Conservation (phyloP, 2,797 vertebrate species). For the Discoglossus pictus region DNA sequence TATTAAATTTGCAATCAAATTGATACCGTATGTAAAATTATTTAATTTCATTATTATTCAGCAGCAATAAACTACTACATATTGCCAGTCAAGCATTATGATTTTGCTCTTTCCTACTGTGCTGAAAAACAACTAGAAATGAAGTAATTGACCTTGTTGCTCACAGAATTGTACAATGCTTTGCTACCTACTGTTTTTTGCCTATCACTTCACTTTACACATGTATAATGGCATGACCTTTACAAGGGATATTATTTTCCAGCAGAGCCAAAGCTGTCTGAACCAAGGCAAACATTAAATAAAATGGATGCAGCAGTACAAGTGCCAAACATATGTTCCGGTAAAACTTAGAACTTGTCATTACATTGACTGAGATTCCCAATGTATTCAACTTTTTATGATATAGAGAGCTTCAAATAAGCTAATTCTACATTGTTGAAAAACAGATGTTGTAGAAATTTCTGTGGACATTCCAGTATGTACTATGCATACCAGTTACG, state of each 20-base stretch:
- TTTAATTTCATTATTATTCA: constrained; percentile 37
- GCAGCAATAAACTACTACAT: constrained; percentile 28
- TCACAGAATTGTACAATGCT: constrained; percentile 47
- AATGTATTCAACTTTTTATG: constrained; percentile 7
- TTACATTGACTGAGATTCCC: constrained; percentile 27
- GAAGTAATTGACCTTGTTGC: constrained; percentile 49
- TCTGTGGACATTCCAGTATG: too few species aligned
- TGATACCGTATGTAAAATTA: constrained; percentile 28
- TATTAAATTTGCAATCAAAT: constrained; percentile 20
- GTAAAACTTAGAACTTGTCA: constrained; percentile 24
- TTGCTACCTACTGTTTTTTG: constrained; percentile 43
- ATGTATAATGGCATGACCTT: constrained; percentile 45
- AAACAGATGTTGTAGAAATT: too few species aligned
- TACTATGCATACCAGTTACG: too few species aligned
- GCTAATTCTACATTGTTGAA: too few species aligned
- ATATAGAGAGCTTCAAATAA: background rate
- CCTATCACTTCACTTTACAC: constrained; percentile 38
- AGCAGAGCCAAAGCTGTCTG: constrained; percentile 36
- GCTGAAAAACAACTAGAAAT: constrained; percentile 48
- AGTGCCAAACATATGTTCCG: constrained; percentile 37
- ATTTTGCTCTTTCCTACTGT: constrained; percentile 47
- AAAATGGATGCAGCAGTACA: constrained; percentile 26
- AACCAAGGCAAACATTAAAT: constrained; percentile 41
- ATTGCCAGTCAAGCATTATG: constrained; percentile 49
- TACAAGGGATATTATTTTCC: constrained; percentile 47